phyloP scores from a whole-genome alignment of 37 sponge, comb jelly and placozoan genomes.

The Eunapius fragilis region DNA sequence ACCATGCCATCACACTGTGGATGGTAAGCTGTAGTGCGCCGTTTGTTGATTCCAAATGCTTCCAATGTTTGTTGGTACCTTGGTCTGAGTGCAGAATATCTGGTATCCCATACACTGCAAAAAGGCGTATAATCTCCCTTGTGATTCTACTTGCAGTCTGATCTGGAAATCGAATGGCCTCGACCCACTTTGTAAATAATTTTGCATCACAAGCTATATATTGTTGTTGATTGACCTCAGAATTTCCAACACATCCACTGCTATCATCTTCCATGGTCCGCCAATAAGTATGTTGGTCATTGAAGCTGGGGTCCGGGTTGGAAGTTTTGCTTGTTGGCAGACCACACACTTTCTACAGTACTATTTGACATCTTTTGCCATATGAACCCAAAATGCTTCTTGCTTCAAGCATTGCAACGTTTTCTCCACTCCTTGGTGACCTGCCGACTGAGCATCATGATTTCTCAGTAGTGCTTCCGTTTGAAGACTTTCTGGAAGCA shows the following conservation, averaged over 20 bases:
- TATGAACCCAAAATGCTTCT: too few species aligned
- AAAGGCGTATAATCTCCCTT: constrained; percentile 12
- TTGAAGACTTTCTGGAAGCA: constrained; percentile 21
- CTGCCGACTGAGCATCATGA: constrained; percentile 34
- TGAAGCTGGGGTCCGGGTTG: constrained; percentile 6
- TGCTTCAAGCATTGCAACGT: constrained; percentile 41
- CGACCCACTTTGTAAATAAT: too few species aligned
- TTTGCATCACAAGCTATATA: constrained; percentile 32
- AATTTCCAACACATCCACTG: too few species aligned
- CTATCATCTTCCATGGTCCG: too few species aligned
- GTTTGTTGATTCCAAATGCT: constrained; percentile 54
- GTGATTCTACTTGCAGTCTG: constrained; percentile 39
- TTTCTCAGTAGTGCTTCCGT: background rate
- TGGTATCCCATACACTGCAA: constrained; percentile 29
- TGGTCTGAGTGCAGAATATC: constrained; percentile 59
- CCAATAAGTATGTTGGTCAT: too few species aligned
- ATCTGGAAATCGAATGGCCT: constrained; percentile 56
- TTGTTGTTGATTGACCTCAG: too few species aligned
- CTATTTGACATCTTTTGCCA: constrained; percentile 30
- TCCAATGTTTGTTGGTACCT: constrained; percentile 46
- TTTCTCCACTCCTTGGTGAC: constrained; percentile 64
- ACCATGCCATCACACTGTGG: constrained; percentile 73
- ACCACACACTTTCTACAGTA: constrained; percentile 43
- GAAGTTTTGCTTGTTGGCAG: constrained; percentile 34
- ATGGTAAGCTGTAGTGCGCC: constrained; percentile 60